Percentiles rank a stretch among this genome's conserved stretches.
Conservation (phyloP, 2,797 vertebrate genomes). For the Setipinna tenuifilis region DNA sequence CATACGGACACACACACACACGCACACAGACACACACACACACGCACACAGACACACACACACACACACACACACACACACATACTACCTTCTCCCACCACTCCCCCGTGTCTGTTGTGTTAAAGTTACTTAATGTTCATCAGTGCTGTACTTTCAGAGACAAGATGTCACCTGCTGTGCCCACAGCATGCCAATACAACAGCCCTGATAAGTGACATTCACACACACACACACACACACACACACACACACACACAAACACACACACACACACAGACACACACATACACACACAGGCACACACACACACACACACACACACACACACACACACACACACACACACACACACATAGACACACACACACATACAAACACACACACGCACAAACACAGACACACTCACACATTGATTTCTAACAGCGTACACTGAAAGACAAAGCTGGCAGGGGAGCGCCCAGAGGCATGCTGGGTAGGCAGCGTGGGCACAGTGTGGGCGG, state of each 20-base stretch:
- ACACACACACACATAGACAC: slow-evolving; percentile 34
- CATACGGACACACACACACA: slow-evolving; percentile 17
- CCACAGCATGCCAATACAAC: too few relatives aligned
- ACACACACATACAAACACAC: slow-evolving; percentile 8
- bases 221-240: background rate
- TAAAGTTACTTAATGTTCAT: too few relatives aligned
- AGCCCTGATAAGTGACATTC: background rate
- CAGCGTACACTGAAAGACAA: too few relatives aligned
- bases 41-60: background rate
- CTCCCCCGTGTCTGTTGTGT: slow-evolving; percentile 10
- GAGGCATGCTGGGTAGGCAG: background rate
- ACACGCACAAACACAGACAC: too few relatives aligned
- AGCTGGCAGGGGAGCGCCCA: too few relatives aligned
- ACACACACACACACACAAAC: slow-evolving; percentile 6
- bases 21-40: slow-evolving; percentile 8
- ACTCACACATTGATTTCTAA: too few relatives aligned
- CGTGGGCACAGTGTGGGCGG: background rate
- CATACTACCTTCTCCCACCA: background rate
- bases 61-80: background rate
- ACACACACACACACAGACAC: slow-evolving; percentile 24
- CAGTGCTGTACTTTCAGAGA: too few relatives aligned
- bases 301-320: slow-evolving; percentile 15
- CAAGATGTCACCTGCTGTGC: too few relatives aligned
- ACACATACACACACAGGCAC: slow-evolving; percentile 16
- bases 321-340: slow-evolving; percentile 16